phyloP scores from a whole-genome alignment of 2,797 vertebrate species.

The Onychomys leucogaster region DNA sequence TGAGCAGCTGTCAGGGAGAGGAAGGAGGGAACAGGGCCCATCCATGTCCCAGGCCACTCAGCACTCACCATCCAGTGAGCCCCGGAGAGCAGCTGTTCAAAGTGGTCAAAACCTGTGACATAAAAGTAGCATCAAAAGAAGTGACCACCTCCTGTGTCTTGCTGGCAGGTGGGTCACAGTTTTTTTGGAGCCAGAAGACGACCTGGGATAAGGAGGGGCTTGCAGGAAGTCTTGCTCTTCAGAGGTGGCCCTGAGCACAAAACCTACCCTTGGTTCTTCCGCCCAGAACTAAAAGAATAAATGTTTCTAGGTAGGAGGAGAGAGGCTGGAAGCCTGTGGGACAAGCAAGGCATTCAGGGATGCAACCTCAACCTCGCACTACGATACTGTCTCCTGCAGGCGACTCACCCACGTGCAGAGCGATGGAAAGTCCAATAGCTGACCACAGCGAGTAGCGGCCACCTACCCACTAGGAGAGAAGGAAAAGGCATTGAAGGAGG shows the following conservation, averaged over 20 bases:
- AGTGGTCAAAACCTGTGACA: slow-evolving; percentile 95
- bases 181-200: neutral
- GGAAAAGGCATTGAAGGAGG: slow-evolving; percentile 69
- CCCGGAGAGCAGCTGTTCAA: slow-evolving; percentile 95
- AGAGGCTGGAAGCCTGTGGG: neutral
- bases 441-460: slow-evolving; percentile 99
- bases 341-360: neutral
- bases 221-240: neutral
- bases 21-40: neutral
- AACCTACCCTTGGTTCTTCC: neutral
- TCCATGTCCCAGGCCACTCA: neutral
- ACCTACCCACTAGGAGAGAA: slow-evolving; percentile 95
- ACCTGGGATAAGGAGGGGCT: neutral
- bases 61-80: slow-evolving; percentile 97
- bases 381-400: fast-evolving
- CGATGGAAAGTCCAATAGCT: slow-evolving; percentile 98
- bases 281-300: neutral
- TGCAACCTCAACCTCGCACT: neutral
- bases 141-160: neutral
- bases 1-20: neutral
- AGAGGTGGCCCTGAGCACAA: neutral
- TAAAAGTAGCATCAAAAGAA: slow-evolving; percentile 62
- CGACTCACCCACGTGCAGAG: slow-evolving; percentile 93
- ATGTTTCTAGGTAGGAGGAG: neutral
- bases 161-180: neutral